These are phyloP conservation scores for Cuniculus paca DNA, from an alignment of 2,797 vertebrate species.

Conservation along the genomic window DNA sequence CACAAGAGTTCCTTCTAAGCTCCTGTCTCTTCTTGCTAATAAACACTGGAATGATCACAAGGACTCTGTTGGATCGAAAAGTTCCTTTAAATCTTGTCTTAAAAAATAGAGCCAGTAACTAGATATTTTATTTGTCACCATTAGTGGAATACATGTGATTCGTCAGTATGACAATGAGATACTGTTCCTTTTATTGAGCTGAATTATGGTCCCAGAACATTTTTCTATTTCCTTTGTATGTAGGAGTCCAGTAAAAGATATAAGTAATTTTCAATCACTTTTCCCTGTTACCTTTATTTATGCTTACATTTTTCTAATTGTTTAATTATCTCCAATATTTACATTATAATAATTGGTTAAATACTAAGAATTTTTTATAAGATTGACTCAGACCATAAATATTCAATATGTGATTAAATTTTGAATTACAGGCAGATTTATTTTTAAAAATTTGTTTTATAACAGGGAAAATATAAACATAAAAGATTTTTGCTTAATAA, in stretches of 20 bases:
- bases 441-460: slow-evolving; percentile 57
- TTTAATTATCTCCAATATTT: slow-evolving; percentile 18
- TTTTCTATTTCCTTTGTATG: slow-evolving; percentile 45
- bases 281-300: not conserved
- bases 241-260: slow-evolving; percentile 12
- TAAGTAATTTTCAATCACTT: not conserved
- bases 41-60: slow-evolving; percentile 59
- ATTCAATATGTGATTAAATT: not conserved
- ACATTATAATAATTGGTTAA: not conserved
- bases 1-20: slow-evolving; percentile 12
- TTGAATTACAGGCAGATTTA: not conserved
- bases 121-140: slow-evolving; percentile 39
- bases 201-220: slow-evolving; percentile 64
- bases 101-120: slow-evolving; percentile 54
- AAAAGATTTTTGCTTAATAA: slow-evolving; percentile 60
- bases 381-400: slow-evolving; percentile 40
- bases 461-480: slow-evolving; percentile 42
- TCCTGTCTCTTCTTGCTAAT: slow-evolving; percentile 22
- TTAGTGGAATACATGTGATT: slow-evolving; percentile 42
- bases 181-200: slow-evolving; percentile 36
- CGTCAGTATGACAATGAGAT: slow-evolving; percentile 39
- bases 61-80: not conserved
- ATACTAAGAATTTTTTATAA: not conserved
- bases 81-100: slow-evolving; percentile 35
- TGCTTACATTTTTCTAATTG: slow-evolving; percentile 43